Base-by-base conservation (phyloP, 2,797 vertebrate species). In the Alfaro cultratus region DNA sequence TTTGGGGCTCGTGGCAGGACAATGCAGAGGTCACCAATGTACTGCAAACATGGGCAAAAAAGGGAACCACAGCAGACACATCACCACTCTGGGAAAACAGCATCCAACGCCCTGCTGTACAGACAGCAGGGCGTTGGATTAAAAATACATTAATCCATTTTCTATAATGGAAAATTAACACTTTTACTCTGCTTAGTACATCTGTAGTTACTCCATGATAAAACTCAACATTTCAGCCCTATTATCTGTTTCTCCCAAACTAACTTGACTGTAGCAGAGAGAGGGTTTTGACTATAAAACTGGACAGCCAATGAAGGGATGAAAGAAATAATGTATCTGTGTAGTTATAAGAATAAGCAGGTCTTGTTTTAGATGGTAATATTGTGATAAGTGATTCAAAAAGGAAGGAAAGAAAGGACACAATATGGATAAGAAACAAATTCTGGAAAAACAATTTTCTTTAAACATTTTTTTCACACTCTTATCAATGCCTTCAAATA, bases 181-280 rank as follows among this genome's bases (percentile, higher is more conserved):
- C 71, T 53, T 62, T 18, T 18, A 41, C 46, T 73, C 36, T 64
- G 55, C n/a, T 73, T 81, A 77, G 73, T 80, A 51, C 80, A 74
- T 75, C 55, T 71, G 83, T 53, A 73, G 60, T 86, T 53, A 64
- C 53, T 57, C 76, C 21, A 18, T 70, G 51, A 53, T 80, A 73
- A 82, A 88, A 88, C 64, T 82, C 75, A 83, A 82, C 83, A 87
- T 90, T 88, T 91, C 74, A 9, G 29, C 62, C 81, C 77, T 88
- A 87, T 91, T 87, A 89, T 83, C 88, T 67, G 75, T 78, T 81
- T 91, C 80, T 78, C 84, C 86, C 89, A 88, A 90, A 91, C 85
- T 92, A 83, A 88, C 89, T 80, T 85, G 57, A 31, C 76, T 73
- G 72, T 79, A 78, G 73, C 82, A 73, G 55, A 87, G 78, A 84